Conservation (phyloP, 2,888 invertebrate species). For the Drosophila parthenogenetica region DNA sequence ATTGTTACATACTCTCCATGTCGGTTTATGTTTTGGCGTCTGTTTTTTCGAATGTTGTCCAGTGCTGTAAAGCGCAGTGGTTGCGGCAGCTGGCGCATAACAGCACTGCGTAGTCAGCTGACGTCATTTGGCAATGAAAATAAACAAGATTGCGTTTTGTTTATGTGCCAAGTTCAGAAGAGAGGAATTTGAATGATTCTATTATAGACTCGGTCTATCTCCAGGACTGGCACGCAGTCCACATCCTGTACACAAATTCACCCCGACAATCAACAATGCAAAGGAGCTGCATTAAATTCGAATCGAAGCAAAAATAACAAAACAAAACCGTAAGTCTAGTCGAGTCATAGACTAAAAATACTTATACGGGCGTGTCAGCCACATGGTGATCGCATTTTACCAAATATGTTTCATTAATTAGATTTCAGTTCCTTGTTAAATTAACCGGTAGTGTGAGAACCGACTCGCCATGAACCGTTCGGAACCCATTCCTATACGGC, state of each 20-base stretch:
- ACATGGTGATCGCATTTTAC: constrained; percentile 25
- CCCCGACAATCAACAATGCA: constrained; percentile 19
- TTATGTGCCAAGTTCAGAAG: constrained; percentile 49
- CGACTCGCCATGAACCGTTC: constrained; percentile 79
- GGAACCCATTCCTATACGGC: constrained; percentile 80
- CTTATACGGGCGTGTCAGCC: constrained; percentile 43
- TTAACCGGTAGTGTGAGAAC: not conserved
- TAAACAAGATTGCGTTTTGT: constrained; percentile 62
- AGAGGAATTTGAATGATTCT: constrained; percentile 35
- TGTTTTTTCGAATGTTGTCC: not conserved
- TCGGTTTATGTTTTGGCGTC: constrained; percentile 46
- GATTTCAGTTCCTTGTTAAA: constrained; percentile 41
- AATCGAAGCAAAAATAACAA: constrained; percentile 16
- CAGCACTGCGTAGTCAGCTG: constrained; percentile 53
- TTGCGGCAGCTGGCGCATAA: not conserved
- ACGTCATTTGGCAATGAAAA: constrained; percentile 62
- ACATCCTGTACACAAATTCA: not conserved
- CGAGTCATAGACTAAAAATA: constrained; percentile 41
- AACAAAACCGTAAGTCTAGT: constrained; percentile 32
- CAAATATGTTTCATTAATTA: constrained; percentile 9
- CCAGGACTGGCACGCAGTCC: constrained; percentile 1
- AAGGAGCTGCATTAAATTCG: constrained; percentile 9
- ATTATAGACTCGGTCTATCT: constrained; percentile 2
- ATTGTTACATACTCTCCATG: constrained; percentile 52
- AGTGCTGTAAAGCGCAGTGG: not conserved